Evolutionary conservation across 1,140 invertebrate species (phyloP), one percentile per base, ranked within the genome.

Genomic region (Schlechtendalia chinensis): DNA sequence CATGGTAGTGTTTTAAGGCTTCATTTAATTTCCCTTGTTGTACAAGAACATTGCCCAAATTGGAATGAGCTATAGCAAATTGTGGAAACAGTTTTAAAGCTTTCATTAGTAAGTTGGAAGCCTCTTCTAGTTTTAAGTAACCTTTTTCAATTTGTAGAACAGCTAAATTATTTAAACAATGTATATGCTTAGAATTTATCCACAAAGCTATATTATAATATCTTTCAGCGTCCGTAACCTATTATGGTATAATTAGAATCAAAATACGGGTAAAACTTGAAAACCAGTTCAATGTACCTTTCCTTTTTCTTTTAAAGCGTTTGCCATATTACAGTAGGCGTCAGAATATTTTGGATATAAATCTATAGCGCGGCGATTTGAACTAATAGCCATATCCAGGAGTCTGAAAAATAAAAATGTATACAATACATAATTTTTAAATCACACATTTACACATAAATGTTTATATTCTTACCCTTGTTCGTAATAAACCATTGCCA

Each of bases 401-500:
- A 98, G 92, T 1, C 93, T 93, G 32, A 39, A 82, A 24, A 74
- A 67, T 71, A 12, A 56, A 69, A 17, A 54, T 4, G 3, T 8
- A 4, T 39, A 39, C 32, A 32, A 39, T 39, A 39, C 3, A 8
- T 39, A 5, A 5, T 10, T n/a, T 69, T 69, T 24, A 0, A 69
- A 8, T 32, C 12, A 59, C 14, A 59, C 24, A 24, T 24, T 77
- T 22, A 59, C 3, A 39, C 8, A 8, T 39, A 10, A 39, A 39
- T 79, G 19, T 22, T 8, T 10, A 39, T 50, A 12, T 50, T 50
- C 88, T 88, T 85, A 93, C 91, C 97, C 97, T 89, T 99, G 97
- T 87, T 99, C 98, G 87, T 99, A 99, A 86, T 99, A 99, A 47
- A 99, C 95, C 87, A 97, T 99, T n/a, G 98, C 98, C 85, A 99